These are phyloP conservation scores for Felis chaus DNA, from an alignment of 2,113 vertebrate species.

Conservation along the genomic window DNA sequence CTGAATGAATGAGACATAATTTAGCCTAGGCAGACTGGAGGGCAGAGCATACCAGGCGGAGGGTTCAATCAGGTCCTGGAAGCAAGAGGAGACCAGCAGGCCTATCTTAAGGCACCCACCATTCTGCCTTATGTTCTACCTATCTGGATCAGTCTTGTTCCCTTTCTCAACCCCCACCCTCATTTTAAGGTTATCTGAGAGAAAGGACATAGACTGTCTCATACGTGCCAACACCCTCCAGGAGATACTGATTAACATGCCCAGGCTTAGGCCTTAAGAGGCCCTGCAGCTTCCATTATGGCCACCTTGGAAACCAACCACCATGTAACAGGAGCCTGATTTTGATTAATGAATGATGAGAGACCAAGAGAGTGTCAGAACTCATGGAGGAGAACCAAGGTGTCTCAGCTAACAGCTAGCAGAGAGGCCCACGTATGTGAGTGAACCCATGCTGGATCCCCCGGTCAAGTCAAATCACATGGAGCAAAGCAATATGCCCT, in stretches of 20 bases:
- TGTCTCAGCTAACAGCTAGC: not conserved
- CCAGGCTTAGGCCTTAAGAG: not conserved
- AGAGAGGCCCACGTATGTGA: not conserved
- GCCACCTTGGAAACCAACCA: not conserved
- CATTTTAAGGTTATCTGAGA: conserved; percentile 17
- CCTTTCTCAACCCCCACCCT: not conserved
- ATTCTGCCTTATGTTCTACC: not conserved
- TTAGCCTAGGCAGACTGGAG: not conserved
- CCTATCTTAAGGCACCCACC: not conserved
- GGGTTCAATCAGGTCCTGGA: not conserved
- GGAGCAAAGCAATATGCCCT: not conserved
- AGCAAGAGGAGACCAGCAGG: not conserved
- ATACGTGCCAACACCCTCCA: not conserved
- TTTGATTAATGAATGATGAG: not conserved
- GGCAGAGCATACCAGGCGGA: not conserved
- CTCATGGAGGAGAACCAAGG: not conserved
- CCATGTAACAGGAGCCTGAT: not conserved
- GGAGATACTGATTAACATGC: conserved; percentile 3
- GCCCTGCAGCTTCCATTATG: not conserved
- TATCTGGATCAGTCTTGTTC: not conserved
- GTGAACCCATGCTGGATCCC: not conserved
- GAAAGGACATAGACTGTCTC: not conserved
- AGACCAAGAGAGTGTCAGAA: not conserved
- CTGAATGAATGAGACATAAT: not conserved
- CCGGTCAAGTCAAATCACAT: not conserved